phyloP scores from a whole-genome alignment of 1,140 invertebrate genomes.

The Pomacea maculata region DNA sequence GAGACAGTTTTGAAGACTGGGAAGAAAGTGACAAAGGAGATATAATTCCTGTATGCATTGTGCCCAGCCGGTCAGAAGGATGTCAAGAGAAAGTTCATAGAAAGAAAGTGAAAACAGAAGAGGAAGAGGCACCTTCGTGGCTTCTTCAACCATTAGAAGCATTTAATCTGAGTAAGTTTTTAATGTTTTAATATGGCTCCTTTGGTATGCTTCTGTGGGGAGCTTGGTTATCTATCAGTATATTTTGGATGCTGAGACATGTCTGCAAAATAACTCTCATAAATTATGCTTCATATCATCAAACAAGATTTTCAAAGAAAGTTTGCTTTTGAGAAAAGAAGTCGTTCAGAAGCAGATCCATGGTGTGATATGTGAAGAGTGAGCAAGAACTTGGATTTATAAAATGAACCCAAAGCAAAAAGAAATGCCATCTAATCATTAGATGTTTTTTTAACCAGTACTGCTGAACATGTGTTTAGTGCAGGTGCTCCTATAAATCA shows the following conservation, averaged over 20 bases:
- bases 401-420: neutral
- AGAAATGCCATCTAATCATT: neutral
- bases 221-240: no score
- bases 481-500: neutral
- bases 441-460: neutral
- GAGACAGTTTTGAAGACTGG: neutral
- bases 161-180: conserved; percentile 18
- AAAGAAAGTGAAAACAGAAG: neutral
- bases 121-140: conserved; percentile 13
- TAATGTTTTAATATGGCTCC: no score
- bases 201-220: no score
- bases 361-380: neutral
- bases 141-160: conserved; percentile 16
- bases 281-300: no score
- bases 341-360: neutral
- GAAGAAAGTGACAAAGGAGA: conserved; percentile 43
- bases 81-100: neutral
- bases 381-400: neutral
- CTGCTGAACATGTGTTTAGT: neutral
- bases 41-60: conserved; percentile 47
- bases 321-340: no score
- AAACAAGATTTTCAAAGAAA: no score
- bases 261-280: no score
- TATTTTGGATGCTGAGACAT: no score
- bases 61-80: conserved; percentile 18